Percentiles rank a stretch among this genome's conserved stretches.
phyloP scores from a whole-genome alignment of 2,113 vertebrate genomes.

The Dunckerocampus dactyliophorus region DNA sequence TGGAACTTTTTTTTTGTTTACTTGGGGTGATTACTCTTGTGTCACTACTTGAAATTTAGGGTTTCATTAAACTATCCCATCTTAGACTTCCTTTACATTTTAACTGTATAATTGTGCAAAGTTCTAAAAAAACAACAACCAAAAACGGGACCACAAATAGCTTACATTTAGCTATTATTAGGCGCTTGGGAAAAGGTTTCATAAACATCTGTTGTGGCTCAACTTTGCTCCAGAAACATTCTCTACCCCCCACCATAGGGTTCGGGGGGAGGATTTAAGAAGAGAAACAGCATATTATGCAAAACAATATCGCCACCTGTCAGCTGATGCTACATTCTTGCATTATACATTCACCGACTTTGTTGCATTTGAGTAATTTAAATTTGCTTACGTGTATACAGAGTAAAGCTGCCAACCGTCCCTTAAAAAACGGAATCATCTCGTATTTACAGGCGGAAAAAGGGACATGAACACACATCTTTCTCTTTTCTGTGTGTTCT shows the following conservation, averaged over 20 bases:
- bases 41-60: no score
- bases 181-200: constrained; percentile 34
- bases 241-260: constrained; percentile 4
- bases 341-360: background rate
- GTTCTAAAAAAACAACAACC: background rate
- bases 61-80: background rate
- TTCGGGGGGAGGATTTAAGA: constrained; percentile 12
- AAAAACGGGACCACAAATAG: background rate
- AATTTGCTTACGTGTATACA: no score
- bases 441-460: no score
- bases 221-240: constrained; percentile 56
- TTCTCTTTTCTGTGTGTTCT: no score
- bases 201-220: constrained; percentile 39
- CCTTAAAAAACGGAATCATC: no score
- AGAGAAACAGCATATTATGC: background rate
- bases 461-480: no score
- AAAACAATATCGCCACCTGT: constrained; percentile 3
- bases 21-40: no score
- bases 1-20: no score
- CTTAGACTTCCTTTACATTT: background rate
- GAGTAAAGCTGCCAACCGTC: no score
- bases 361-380: no score
- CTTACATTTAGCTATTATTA: constrained; percentile 39
- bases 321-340: background rate
- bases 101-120: background rate